Base-by-base conservation (phyloP, 64 coral and sea anemone species). In the Orbicella faveolata region DNA sequence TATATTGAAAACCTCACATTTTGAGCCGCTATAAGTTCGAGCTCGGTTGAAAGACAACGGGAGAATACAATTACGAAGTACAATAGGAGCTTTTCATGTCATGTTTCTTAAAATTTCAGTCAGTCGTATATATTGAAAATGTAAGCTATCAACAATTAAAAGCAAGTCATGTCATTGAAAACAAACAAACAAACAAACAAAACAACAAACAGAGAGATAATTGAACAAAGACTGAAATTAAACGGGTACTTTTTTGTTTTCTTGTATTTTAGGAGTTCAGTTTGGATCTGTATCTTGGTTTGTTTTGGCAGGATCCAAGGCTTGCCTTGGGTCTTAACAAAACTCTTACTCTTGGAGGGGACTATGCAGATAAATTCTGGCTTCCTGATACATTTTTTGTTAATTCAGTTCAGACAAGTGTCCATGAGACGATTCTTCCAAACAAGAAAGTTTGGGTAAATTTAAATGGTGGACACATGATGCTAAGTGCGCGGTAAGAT, bases 241-340 rank as follows among this genome's bases (percentile, higher is more conserved):
- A 88, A 75, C 17, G 6, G 3, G 16, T 20, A 5, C 11, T 10
- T 1, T 37, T 1, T 37, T 26, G 13, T n/a, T 39, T 35, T 2
- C 20, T 76, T 59, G 18, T 17, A 7, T 90, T 23, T 51, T 37
- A 98, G 95, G 89, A 93, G 63, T 98, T 91, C 87, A 90, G 83
- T 14, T 64, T 94, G 80, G 96, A 98, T 75, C 48, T 98, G 21
- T 98, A 98, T 65, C 93, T 98, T 21, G 96, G 96, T 35, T 91
- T 95, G 93, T 98, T 98, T 77, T 98, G 96, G 96, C 87, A 95
- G 52, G 96, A 98, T 73, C 96, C 93, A 20, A 88, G 96, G 14
- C 91, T 98, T 73, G 93, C 88, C 8, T 92, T 94, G 35, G 96
- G 93, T 21, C 76, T 95, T 3, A 98, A 98, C 36, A 79, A 90